phyloP scores from a whole-genome alignment of 2,888 invertebrate species.

The Lottia gigantea region DNA sequence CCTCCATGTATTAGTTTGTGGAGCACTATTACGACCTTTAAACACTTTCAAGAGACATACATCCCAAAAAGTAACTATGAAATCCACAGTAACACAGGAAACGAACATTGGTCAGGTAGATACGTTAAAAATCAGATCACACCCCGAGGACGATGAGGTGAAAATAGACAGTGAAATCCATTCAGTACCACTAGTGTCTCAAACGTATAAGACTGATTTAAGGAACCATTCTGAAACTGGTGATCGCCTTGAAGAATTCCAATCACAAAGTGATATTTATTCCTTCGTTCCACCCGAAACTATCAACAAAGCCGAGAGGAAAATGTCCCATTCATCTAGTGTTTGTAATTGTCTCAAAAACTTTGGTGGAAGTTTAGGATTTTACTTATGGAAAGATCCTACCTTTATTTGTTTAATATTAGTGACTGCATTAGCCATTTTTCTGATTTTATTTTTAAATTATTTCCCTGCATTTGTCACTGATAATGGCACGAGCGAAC shows the following conservation, averaged over 20 bases:
- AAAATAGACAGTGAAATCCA: too few relatives aligned
- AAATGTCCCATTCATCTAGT: not conserved
- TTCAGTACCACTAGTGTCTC: too few relatives aligned
- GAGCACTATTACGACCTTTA: not conserved
- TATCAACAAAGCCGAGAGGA: not conserved
- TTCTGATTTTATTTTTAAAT: not conserved
- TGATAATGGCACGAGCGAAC: not conserved
- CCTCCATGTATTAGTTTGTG: not conserved
- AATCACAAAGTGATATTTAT: too few relatives aligned
- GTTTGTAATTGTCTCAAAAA: not conserved
- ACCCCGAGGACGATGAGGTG: too few relatives aligned
- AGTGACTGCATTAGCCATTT: not conserved
- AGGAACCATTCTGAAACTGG: not conserved
- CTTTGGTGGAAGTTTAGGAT: not conserved
- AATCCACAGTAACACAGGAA: too few relatives aligned
- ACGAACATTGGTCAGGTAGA: too few relatives aligned
- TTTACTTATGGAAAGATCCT: not conserved
- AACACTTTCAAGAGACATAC: not conserved
- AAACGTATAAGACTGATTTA: too few relatives aligned
- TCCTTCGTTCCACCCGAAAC: too few relatives aligned
- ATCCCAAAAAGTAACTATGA: too few relatives aligned
- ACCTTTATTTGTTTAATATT: not conserved
- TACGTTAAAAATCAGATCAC: too few relatives aligned
- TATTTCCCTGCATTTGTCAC: not conserved
- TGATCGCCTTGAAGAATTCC: too few relatives aligned